Percentiles rank a stretch among this genome's conserved stretches.
These are phyloP conservation scores for Brachypalpus laphriformis DNA, from an alignment of 2,888 invertebrate species.

Conservation along the genomic window DNA sequence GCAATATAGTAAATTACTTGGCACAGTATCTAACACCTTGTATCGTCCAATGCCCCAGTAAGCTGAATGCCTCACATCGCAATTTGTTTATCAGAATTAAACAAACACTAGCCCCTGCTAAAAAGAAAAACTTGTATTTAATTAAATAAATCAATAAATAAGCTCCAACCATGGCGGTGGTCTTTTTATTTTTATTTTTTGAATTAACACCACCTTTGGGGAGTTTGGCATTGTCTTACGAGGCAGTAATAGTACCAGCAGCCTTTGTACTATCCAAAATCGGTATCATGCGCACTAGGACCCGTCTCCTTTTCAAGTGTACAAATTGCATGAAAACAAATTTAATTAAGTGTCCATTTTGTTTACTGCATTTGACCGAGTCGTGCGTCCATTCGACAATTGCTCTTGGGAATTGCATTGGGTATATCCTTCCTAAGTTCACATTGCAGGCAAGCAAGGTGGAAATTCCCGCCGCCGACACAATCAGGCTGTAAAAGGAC, in stretches of 20 bases:
- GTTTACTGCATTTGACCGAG: slow-evolving; percentile 68
- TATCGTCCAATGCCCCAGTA: no score
- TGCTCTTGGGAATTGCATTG: slow-evolving; percentile 51
- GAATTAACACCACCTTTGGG: slow-evolving; percentile 36
- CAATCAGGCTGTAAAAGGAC: slow-evolving; percentile 9
- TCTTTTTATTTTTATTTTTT: slow-evolving; percentile 4
- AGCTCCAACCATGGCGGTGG: slow-evolving; percentile 18
- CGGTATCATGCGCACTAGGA: slow-evolving; percentile 62
- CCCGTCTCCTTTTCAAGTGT: not conserved
- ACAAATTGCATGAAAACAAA: slow-evolving; percentile 73
- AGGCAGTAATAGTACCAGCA: slow-evolving; percentile 5
- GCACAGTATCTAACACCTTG: no score
- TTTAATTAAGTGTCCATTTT: slow-evolving; percentile 73
- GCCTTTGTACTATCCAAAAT: slow-evolving; percentile 23
- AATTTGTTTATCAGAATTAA: not conserved
- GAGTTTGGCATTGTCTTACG: slow-evolving; percentile 37
- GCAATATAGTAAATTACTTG: no score
- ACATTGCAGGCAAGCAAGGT: not conserved
- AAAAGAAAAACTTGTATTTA: slow-evolving; percentile 33
- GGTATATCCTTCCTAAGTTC: slow-evolving; percentile 3
- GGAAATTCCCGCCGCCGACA: not conserved
- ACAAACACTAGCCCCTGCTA: slow-evolving; percentile 1
- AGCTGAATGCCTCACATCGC: no score
- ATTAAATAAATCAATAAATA: slow-evolving; percentile 71
- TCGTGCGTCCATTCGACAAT: slow-evolving; percentile 40